Evolutionary conservation across 1,140 invertebrate genomes (phyloP), one percentile per base, ranked within the genome.

Genomic region (Odontomachus brunneus): DNA sequence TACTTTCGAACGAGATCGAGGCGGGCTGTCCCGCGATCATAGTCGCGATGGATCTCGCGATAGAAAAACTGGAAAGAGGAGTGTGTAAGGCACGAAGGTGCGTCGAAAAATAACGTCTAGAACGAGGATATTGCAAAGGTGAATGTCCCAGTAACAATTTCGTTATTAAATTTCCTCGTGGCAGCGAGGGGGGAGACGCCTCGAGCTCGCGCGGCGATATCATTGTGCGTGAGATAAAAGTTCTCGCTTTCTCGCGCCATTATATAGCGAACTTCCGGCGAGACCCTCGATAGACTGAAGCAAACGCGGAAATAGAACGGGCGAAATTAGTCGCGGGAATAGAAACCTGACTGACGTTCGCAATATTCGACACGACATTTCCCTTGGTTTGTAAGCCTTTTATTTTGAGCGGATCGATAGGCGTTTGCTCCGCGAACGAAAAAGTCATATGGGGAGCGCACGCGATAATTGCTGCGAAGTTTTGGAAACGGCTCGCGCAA

Each of bases 111-210:
- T 74, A 5, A 12, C 38, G 38, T 12, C 33, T 65, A n/a, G 19
- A 38, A 76, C 59, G 19, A 55, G 74, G 48, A 38, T 48, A 66
- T 75, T 44, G 15, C 71, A 22, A 15, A 26, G 4, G n/a, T 55
- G 7, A 29, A 65, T 15, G 12, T 76, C 9, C 44, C 9, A 26
- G 17, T 48, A 33, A 53, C 24, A 53, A 76, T 76, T 11, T 55
- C 2, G 44, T 66, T 66, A 76, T 76, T 53, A 66, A 76, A 76
- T 53, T 66, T 76, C 66, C 38, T 26, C 53, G 66, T 19, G 44
- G n/a, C n/a, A n/a, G n/a, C n/a, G n/a, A n/a, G n/a, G n/a, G n/a
- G 4, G 17, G 48, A 76, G 22, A 7, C 44, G 19, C 9, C 48
- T 65, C 14, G 0, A 15, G 15, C 49, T 26, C n/a, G 9, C 38